Conservation (phyloP, 1,140 invertebrate genomes). For the Arion vulgaris region DNA sequence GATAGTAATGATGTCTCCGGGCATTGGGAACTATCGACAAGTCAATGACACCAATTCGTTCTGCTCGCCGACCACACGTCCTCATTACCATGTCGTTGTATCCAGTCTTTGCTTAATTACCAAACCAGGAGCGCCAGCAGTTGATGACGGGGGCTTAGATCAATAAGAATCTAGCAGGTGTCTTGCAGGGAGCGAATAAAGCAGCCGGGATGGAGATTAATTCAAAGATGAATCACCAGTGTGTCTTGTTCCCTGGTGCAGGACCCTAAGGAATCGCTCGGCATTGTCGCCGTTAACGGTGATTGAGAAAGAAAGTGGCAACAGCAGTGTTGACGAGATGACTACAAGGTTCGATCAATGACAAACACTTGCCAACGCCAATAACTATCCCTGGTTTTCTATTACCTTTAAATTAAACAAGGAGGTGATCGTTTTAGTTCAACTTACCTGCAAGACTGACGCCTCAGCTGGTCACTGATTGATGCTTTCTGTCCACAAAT, state of each 20-base stretch:
- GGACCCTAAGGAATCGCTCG: slow-evolving; percentile 10
- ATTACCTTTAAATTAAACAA: slow-evolving; percentile 28
- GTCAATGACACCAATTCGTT: neutral
- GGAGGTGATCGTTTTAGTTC: neutral
- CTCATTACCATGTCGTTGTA: neutral
- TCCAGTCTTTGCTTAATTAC: slow-evolving; percentile 29
- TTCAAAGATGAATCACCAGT: slow-evolving; percentile 31
- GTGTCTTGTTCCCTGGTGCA: slow-evolving; percentile 29
- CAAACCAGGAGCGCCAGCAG: neutral
- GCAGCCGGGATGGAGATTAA: slow-evolving; percentile 5
- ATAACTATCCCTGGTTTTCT: slow-evolving; percentile 25
- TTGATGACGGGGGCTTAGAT: slow-evolving; percentile 22
- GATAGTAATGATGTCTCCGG: neutral
- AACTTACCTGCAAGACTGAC: slow-evolving; percentile 8
- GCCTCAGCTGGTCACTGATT: neutral
- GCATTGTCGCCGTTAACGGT: neutral
- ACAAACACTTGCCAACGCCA: slow-evolving; percentile 26
- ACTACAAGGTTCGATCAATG: slow-evolving; percentile 29
- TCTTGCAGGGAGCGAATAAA: slow-evolving; percentile 21
- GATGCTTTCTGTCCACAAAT: slow-evolving; percentile 14
- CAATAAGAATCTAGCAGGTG: slow-evolving; percentile 30
- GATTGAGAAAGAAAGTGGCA: slow-evolving; percentile 18
- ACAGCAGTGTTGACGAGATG: neutral
- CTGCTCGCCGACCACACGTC: neutral
- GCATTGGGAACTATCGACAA: neutral